Percentiles rank a stretch among this genome's conserved stretches.
phyloP scores from a whole-genome alignment of 2,888 invertebrate genomes.

The Resseliella maxima region DNA sequence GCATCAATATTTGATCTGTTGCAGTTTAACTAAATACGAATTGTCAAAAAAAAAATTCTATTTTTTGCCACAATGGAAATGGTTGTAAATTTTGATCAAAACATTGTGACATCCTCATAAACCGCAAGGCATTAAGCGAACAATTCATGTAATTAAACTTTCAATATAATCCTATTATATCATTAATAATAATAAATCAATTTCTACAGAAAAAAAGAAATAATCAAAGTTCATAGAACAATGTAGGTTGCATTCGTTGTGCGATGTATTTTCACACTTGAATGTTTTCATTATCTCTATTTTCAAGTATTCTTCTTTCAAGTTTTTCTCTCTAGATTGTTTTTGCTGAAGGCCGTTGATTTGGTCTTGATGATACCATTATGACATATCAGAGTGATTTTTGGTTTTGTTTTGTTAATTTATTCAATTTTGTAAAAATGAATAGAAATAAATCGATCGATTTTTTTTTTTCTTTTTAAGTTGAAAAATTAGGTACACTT shows the following conservation, averaged over 20 bases:
- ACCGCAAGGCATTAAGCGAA: slow-evolving; percentile 33
- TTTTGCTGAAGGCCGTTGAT: no score
- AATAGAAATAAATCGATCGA: not conserved
- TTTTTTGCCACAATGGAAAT: no score
- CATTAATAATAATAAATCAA: not conserved
- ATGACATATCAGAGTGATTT: no score
- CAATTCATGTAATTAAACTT: not conserved
- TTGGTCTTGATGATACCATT: no score
- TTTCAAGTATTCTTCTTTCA: no score
- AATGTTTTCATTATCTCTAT: not conserved
- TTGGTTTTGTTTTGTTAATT: no score
- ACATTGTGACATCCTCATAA: not conserved
- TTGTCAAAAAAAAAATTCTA: no score
- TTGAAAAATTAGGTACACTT: slow-evolving; percentile 14
- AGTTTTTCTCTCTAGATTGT: no score
- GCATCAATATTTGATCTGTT: no score
- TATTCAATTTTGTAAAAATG: not conserved
- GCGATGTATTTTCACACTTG: not conserved
- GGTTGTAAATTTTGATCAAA: not conserved
- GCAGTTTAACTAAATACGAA: no score
- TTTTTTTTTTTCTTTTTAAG: not conserved
- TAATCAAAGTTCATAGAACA: not conserved
- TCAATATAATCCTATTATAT: not conserved
- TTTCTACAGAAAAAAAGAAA: not conserved
- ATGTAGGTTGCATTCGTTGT: not conserved